phyloP scores from a whole-genome alignment of 2,113 vertebrate genomes.

The Trochalopteron elliotii region DNA sequence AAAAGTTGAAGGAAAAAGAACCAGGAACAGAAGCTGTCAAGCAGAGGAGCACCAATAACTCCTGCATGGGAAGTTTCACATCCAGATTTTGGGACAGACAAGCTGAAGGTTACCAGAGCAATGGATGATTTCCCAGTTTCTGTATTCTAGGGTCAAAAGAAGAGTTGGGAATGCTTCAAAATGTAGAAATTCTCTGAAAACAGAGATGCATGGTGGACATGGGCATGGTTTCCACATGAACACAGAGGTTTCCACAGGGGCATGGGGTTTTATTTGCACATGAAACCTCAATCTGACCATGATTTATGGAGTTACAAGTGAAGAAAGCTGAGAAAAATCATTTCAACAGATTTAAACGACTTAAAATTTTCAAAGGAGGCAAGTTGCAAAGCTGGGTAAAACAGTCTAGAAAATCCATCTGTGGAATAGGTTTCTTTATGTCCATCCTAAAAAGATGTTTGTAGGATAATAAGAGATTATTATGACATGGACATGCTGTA shows the following conservation, averaged over 20 bases:
- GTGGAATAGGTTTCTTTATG: background rate
- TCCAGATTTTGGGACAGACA: background rate
- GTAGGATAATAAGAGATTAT: background rate
- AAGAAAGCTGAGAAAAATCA: background rate
- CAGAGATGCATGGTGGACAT: background rate
- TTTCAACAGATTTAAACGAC: background rate
- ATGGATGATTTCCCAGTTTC: background rate
- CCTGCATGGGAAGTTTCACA: background rate
- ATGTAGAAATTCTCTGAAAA: background rate
- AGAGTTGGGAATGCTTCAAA: background rate
- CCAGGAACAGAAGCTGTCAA: background rate
- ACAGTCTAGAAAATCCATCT: background rate
- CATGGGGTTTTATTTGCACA: background rate
- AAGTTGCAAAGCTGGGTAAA: background rate
- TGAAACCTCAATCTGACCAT: background rate
- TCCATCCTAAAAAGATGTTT: background rate
- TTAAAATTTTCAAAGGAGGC: background rate
- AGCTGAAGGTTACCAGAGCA: background rate
- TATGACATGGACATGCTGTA: accelerated
- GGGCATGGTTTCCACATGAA: background rate
- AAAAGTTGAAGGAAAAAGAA: background rate
- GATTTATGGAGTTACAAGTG: accelerated
- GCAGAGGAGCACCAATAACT: background rate
- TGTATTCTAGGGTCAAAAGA: background rate
- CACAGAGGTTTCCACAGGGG: background rate